Base-by-base conservation (phyloP, 1,140 invertebrate genomes). In the Popillia japonica region DNA sequence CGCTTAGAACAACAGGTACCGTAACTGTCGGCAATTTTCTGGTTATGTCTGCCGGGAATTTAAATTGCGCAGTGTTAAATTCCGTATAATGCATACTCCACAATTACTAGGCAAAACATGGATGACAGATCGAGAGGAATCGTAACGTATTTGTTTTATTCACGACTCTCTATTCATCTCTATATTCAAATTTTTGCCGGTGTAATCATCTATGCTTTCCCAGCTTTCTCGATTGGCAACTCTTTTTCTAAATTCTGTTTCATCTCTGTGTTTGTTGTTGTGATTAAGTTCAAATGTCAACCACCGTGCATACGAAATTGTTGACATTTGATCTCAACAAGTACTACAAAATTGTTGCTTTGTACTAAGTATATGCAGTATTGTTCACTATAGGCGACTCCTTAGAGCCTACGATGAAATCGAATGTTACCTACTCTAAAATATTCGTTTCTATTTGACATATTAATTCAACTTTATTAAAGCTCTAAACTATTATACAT, bases 281-380 rank as follows among this genome's bases (percentile, higher is more conserved):
- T 68, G 61, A 68, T 68, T 68, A 20, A 68, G 61, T 68, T 68
- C 61, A 68, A 68, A 68, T 68, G 61, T 68, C 61, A 68, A 68
- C 61, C 61, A 68, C 22, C 61, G 20, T 14, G 61, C 23, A 68
- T 68, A 34, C 20, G 61, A 68, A 68, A 68, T 68, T 68, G 61
- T 68, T 68, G 23, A 68, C 61, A 68, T 68, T 34, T 68, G 61
- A 68, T 22, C 61, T 68, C 7, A 1, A 34, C 10, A 17, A 23
- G 61, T 34, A 68, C 22, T 68, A 68, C 61, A 68, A 68, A 68
- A 34, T 61, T 61, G 17, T 61, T 68, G 20, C 20, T 68, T 10
- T 34, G 61, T 27, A 68, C 27, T 68, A 34, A 11, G 61, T 68
- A 68, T 34, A 23, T 68, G 48, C 22, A 22, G 20, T 68, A 68